phyloP scores from a whole-genome alignment of 1,140 invertebrate species.

The Hyles euphorbiae region DNA sequence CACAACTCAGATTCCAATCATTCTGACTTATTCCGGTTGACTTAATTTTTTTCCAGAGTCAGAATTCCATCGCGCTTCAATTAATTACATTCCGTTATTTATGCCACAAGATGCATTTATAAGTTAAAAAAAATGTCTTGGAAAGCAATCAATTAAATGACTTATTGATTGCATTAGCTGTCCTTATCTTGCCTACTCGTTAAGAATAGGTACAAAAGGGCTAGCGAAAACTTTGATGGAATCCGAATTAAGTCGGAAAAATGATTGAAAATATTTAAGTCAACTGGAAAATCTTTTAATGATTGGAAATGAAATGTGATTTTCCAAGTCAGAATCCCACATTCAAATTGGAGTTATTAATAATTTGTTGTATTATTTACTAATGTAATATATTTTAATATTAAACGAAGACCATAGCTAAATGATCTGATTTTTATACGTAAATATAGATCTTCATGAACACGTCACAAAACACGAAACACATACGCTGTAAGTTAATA shows the following conservation, averaged over 20 bases:
- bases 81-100: too few species aligned
- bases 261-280: constrained; percentile 6
- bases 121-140: background rate
- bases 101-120: too few species aligned
- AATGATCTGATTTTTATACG: constrained; percentile 46
- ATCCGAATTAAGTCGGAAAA: too few species aligned
- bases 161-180: constrained; percentile 8
- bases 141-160: background rate
- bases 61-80: too few species aligned
- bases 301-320: background rate
- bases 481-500: constrained; percentile 34
- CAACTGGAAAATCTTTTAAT: constrained; percentile 5
- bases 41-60: too few species aligned
- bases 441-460: constrained; percentile 34
- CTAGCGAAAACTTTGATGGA: constrained; percentile 8
- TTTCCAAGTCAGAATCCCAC: constrained; percentile 1
- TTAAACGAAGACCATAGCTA: constrained; percentile 1
- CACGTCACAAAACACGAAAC: constrained; percentile 47
- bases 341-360: constrained; percentile 19
- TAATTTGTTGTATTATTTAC: constrained; percentile 19
- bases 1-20: too few species aligned
- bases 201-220: constrained; percentile 28
- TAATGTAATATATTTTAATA: constrained; percentile 17
- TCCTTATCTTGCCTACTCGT: constrained; percentile 27
- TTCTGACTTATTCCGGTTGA: too few species aligned